phyloP scores from a whole-genome alignment of 1,140 invertebrate species.

The Prorops nasuta region DNA sequence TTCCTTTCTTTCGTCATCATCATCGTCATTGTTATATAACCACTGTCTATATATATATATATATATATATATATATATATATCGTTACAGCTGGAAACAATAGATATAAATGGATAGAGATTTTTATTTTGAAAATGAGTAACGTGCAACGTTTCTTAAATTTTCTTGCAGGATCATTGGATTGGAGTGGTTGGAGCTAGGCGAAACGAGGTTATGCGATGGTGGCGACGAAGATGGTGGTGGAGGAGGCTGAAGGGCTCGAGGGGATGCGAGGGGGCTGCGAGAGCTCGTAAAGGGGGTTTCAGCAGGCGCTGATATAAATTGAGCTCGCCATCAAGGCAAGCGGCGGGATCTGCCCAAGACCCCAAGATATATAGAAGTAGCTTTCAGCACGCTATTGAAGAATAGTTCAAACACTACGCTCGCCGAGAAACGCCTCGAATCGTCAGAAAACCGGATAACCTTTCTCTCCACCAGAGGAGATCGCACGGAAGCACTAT shows the following conservation, averaged over 20 bases:
- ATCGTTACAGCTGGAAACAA: no score
- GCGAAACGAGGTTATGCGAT: no score
- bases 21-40: no score
- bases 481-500: no score
- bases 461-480: slow-evolving; percentile 32
- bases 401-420: slow-evolving; percentile 34
- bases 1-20: no score
- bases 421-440: slow-evolving; percentile 26
- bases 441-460: slow-evolving; percentile 27
- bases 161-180: no score
- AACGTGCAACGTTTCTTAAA: no score
- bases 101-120: no score
- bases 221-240: slow-evolving; percentile 27
- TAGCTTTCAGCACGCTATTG: slow-evolving; percentile 37
- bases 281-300: slow-evolving; percentile 52
- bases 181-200: no score
- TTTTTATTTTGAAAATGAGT: no score
- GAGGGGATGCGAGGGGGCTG: slow-evolving; percentile 29
- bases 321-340: slow-evolving; percentile 53
- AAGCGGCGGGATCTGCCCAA: slow-evolving; percentile 47
- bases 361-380: slow-evolving; percentile 37
- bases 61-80: no score
- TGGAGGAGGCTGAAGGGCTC: slow-evolving; percentile 20
- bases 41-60: no score
- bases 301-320: slow-evolving; percentile 53